phyloP scores from a whole-genome alignment of 2,888 invertebrate species.

The Heliconius ethilla region DNA sequence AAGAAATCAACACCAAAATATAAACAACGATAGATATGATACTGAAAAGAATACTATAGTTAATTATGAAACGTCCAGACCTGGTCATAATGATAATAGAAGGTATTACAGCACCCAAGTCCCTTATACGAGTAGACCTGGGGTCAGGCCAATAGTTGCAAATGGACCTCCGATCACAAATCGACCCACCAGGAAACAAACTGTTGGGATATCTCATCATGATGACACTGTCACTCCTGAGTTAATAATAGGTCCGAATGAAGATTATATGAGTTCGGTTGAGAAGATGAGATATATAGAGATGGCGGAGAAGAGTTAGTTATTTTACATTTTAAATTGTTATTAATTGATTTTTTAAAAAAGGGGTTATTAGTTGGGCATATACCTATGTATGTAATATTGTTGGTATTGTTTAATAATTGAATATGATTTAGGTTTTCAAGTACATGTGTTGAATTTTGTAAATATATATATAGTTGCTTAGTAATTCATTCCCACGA shows the following conservation, averaged over 20 bases:
- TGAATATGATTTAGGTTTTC: too few relatives aligned
- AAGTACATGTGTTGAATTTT: too few relatives aligned
- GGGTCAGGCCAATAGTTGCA: conserved; percentile 60
- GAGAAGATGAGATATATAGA: conserved; percentile 62
- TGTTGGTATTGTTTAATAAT: too few relatives aligned
- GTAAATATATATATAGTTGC: too few relatives aligned
- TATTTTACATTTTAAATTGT: background rate
- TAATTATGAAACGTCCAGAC: conserved; percentile 38
- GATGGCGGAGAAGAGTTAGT: conserved; percentile 69
- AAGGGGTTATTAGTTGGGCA: too few relatives aligned
- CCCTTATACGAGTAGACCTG: conserved; percentile 57
- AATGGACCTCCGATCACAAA: conserved; percentile 70
- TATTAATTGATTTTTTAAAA: too few relatives aligned
- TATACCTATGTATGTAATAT: too few relatives aligned
- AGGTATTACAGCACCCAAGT: conserved; percentile 50
- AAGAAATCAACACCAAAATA: background rate
- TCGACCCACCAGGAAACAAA: conserved; percentile 49
- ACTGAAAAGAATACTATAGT: conserved; percentile 37
- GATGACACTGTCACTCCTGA: conserved; percentile 51
- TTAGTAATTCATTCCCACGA: too few relatives aligned
- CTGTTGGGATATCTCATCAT: conserved; percentile 42
- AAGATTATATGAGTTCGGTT: conserved; percentile 62
- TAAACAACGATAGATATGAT: conserved; percentile 30
- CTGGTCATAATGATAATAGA: conserved; percentile 30
- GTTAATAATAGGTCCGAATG: conserved; percentile 62